These are phyloP conservation scores for Solenopsis invicta DNA, from an alignment of 1,140 invertebrate genomes.

Conservation along the genomic window DNA sequence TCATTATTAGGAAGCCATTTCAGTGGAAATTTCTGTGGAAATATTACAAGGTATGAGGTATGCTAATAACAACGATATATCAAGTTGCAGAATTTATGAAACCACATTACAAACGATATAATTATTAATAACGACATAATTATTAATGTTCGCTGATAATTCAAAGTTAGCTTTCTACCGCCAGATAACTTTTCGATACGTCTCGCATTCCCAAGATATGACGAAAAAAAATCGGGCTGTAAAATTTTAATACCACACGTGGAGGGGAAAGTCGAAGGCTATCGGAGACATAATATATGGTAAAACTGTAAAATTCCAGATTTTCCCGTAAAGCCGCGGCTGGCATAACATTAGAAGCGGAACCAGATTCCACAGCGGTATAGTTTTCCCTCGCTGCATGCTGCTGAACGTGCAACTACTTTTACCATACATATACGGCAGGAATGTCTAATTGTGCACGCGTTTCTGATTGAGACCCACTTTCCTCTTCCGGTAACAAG, in stretches of 20 bases:
- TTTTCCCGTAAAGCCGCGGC: constrained; percentile 11
- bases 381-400: constrained; percentile 45
- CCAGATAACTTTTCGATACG: neutral
- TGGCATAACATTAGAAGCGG: constrained; percentile 15
- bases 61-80: neutral
- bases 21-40: constrained; percentile 5
- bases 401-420: constrained; percentile 31
- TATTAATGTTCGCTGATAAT: neutral
- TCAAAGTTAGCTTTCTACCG: neutral
- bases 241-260: neutral
- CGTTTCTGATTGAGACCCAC: constrained; percentile 54
- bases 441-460: constrained; percentile 61
- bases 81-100: neutral
- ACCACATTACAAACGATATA: neutral
- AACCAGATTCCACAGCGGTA: constrained; percentile 24
- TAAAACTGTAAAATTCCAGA: neutral
- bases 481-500: constrained; percentile 64
- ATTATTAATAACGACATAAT: neutral
- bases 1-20: constrained; percentile 6
- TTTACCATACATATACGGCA: constrained; percentile 38
- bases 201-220: neutral
- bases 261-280: constrained; percentile 1
- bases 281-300: neutral
- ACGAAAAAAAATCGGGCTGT: neutral
- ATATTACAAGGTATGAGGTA: neutral